Evolutionary conservation across 2,113 vertebrate genomes (phyloP), one percentile per base, ranked within the genome.

Genomic region (Malurus cyaneus): DNA sequence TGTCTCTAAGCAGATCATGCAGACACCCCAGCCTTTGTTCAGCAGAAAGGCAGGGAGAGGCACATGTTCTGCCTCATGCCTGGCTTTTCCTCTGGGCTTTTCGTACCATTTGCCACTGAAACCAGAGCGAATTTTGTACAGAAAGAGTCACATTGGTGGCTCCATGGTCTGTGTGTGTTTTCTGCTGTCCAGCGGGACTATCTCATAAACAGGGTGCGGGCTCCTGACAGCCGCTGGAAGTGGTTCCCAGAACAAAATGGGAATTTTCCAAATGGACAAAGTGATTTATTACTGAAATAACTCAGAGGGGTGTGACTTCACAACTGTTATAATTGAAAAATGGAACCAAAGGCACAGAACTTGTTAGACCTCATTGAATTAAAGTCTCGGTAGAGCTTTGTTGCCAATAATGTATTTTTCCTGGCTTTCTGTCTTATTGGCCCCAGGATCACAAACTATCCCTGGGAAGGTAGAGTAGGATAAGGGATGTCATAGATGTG

Each of bases 261-360:
- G 82, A 83, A 80, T 76, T 93, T 95, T 88, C 88, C 93, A 96
- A 93, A 92, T 77, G 85, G 62, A 92, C 59, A 66, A 86, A 94
- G 47, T 76, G 42, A 95, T 96, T 95, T 94, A 94, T 92, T 67
- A 62, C 18, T 0, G 1, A 78, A 91, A 94, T 94, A 96, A 82
- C 74, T 96, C 39, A 62, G 66, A 92, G 62, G 94, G 87, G 92
- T 94, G 94, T 95, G 87, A 89, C 93, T 94, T 91, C 87, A 80
- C 44, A 93, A 94, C 91, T 91, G 80, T 64, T 95, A 24, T 88
- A 92, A 85, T 92, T 92, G 78, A 95, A 94, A 95, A 95, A 89
- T 93, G 74, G 81, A 80, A 92, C 74, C 46, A 78, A 94, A 96
- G 46, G 54, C 86, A 77, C 46, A 72, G 66, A 89, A 89, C 32